Evolutionary conservation across 2,113 vertebrate species (phyloP).

Genomic region (Rattus norvegicus): GRCr8 NC_086032.1:7882501-7883000

Average conservation of each 20-base stretch:
- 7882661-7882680: constrained; percentile 68
- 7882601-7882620: constrained; percentile 58
- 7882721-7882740: constrained; percentile 55
- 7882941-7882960: constrained; percentile 28
- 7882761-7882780: constrained; percentile 66
- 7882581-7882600: constrained; percentile 86
- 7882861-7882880: constrained; percentile 32
- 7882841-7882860: not conserved
- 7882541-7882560: constrained; percentile 69
- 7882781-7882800: constrained; percentile 67
- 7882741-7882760: constrained; percentile 13
- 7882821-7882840: constrained; percentile 9
- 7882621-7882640: constrained; percentile 68
- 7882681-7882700: constrained; percentile 76
- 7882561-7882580: constrained; percentile 82
- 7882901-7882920: not conserved
- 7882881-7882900: not conserved
- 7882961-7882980: constrained; percentile 60
- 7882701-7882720: constrained; percentile 64
- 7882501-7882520: constrained; percentile 75
- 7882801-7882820: constrained; percentile 31
- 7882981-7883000: constrained; percentile 74
- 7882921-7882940: not conserved
- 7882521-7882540: constrained; percentile 67
- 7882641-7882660: constrained; percentile 79